Base-by-base conservation (phyloP, 2,113 vertebrate genomes). In the Aleadryas rufinucha region DNA sequence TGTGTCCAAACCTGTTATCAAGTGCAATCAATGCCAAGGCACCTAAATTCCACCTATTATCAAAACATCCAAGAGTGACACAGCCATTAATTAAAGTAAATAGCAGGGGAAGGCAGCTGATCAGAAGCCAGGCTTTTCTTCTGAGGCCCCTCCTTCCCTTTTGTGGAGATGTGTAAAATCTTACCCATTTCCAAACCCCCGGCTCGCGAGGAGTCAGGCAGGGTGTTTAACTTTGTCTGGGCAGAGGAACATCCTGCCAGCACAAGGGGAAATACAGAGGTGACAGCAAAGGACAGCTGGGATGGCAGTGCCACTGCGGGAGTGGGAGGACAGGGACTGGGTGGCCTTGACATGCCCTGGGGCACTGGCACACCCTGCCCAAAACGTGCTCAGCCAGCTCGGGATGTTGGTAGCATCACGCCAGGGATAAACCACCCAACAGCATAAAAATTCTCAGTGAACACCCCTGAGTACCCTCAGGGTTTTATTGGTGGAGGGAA, bases 231-330 rank as follows among this genome's bases (percentile, higher is more conserved):
- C 39, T 8, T 22, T 6, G 28, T 45, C 65, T 3, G 8, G 70
- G 7, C 23, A 17, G 3, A 4, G 0, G 47, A 16, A 15, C 24
- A 19, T 13, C 12, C 65, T 4, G 37, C n/a, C 28, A 42, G 23
- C 1, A 13, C 0, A 0, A 47, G 26, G 63, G 35, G 54, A 49
- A 57, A 31, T 0, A 1, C 3, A 8, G 27, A 28, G 33, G 42
- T 17, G 59, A 28, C 68, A 77, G 13, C 56, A 5, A 19, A 28
- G 53, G 16, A 4, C 41, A 18, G 30, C 16, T 1, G 74, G 18
- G 33, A 12, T 21, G 27, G 23, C 10, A 2, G 19, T 22, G 33
- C 50, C 45, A 30, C 52, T 1, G 2, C 6, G 42, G 30, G 20
- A 35, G 9, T 2, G 24, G 0, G 2, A 18, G 75, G 30, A 30